phyloP scores from a whole-genome alignment of 2,888 invertebrate species.

The Lochmaea crataegi region DNA sequence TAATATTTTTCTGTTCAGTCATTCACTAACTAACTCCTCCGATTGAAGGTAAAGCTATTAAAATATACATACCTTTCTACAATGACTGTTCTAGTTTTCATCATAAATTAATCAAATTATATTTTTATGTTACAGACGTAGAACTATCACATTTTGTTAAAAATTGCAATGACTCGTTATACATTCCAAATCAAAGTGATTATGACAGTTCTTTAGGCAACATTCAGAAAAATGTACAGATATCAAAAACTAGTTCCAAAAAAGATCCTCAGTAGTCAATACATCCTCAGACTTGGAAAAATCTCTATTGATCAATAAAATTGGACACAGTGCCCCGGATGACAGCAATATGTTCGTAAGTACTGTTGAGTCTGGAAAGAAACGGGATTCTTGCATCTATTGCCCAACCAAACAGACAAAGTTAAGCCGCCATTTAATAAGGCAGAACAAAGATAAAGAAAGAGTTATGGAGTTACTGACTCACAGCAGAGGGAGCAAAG shows the following conservation, averaged over 20 bases:
- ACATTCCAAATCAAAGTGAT: slow-evolving; percentile 24
- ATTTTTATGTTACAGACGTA: slow-evolving; percentile 13
- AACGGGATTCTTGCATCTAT: slow-evolving; percentile 13
- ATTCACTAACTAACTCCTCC: slow-evolving; percentile 16
- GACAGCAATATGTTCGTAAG: slow-evolving; percentile 12
- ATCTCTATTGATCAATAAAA: slow-evolving; percentile 21
- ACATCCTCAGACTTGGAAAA: slow-evolving; percentile 18
- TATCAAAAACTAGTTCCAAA: slow-evolving; percentile 8
- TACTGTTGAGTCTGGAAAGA: slow-evolving; percentile 16
- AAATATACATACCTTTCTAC: slow-evolving; percentile 1
- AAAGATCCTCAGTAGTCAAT: slow-evolving; percentile 2
- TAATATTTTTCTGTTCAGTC: slow-evolving; percentile 13
- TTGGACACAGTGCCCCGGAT: slow-evolving; percentile 18
- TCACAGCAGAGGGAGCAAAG: slow-evolving; percentile 20
- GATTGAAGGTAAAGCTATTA: slow-evolving; percentile 8
- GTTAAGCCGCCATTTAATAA: slow-evolving; percentile 20
- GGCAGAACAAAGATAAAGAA: slow-evolving; percentile 20
- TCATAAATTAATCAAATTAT: slow-evolving; percentile 15
- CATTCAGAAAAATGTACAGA: slow-evolving; percentile 11
- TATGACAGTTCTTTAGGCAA: slow-evolving; percentile 19
- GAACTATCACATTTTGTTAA: slow-evolving; percentile 12
- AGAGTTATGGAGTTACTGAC: slow-evolving; percentile 21
- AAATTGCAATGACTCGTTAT: slow-evolving; percentile 10
- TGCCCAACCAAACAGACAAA: slow-evolving; percentile 17
- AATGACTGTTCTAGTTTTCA: slow-evolving; percentile 8